phyloP scores from a whole-genome alignment of 2,113 vertebrate species.

The Ibidorhyncha struthersii region DNA sequence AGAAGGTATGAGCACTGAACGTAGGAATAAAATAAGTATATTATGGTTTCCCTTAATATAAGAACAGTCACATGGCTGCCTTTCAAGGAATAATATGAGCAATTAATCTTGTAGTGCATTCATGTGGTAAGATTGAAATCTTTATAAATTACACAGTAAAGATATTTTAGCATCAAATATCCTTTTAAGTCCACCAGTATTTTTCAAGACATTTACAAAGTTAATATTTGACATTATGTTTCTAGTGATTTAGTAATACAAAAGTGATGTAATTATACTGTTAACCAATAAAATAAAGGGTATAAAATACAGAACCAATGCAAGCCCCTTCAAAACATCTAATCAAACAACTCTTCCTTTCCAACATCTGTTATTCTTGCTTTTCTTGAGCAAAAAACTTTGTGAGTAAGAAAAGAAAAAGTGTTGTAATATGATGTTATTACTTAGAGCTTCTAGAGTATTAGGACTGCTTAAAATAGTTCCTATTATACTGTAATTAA shows the following conservation, averaged over 20 bases:
- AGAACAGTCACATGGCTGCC: neutral
- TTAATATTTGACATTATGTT: neutral
- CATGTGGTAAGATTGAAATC: constrained; percentile 25
- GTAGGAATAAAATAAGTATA: neutral
- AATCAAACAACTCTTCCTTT: neutral
- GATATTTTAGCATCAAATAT: neutral
- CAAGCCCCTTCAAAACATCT: neutral
- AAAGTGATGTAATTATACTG: neutral
- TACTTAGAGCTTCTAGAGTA: neutral
- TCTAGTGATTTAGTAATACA: neutral
- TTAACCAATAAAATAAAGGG: neutral
- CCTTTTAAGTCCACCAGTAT: neutral
- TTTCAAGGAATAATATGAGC: neutral
- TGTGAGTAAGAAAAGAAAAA: neutral
- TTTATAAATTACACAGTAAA: neutral
- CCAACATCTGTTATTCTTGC: neutral
- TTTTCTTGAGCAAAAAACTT: neutral
- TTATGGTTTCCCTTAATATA: neutral
- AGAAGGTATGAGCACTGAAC: neutral
- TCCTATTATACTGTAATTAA: neutral
- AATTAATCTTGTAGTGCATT: constrained; percentile 22
- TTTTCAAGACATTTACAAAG: neutral
- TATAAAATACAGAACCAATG: neutral
- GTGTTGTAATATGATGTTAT: neutral
- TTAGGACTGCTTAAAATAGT: neutral